Base-by-base conservation (phyloP, 1,140 invertebrate species). In the Pomacea maculata region DNA sequence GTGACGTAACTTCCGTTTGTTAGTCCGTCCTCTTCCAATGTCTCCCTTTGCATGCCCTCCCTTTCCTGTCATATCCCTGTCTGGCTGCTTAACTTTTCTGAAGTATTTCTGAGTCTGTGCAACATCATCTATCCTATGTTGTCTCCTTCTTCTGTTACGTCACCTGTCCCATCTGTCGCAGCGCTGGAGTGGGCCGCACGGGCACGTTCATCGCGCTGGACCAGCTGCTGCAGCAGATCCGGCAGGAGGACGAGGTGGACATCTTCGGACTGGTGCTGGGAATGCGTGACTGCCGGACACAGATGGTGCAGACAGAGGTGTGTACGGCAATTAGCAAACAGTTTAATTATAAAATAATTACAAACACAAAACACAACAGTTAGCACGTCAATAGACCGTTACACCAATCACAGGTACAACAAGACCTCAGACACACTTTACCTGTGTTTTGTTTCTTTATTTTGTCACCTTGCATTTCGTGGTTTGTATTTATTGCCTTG, bases 201-300 rank as follows among this genome's bases (percentile, higher is more conserved):
- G 98, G 98, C n/a, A 90, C 90, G 15, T 99, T 98, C 91, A 98
- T 99, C 85, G 97, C 98, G 0, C 98, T 99, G 82, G 98, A 99
- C 89, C 97, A 97, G 0, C 98, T 99, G 96, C 92, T 99, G 79
- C 98, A 99, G 88, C 93, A 97, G 67, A 83, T 91, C 11, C 75
- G 82, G 82, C 95, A 97, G 88, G 97, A 99, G 87, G 96, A 97
- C 88, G 97, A 96, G 78, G 95, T 99, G 11, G 98, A 99, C 89
- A 98, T 99, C 79, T 99, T 99, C 89, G 97, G 97, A 1, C 97
- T 99, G 91, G 98, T 99, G 0, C 98, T 97, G 9, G 97, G 96
- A 88, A 93, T 99, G 67, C 93, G 98, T 79, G 96, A 97, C 12
- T 97, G 99, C 90, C 94, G 98, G 61, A 82, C 83, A n/a, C 87